Percentiles rank a stretch among this genome's conserved stretches.
Conservation (phyloP, 2,113 vertebrate genomes). For the Cinclus cinclus region DNA sequence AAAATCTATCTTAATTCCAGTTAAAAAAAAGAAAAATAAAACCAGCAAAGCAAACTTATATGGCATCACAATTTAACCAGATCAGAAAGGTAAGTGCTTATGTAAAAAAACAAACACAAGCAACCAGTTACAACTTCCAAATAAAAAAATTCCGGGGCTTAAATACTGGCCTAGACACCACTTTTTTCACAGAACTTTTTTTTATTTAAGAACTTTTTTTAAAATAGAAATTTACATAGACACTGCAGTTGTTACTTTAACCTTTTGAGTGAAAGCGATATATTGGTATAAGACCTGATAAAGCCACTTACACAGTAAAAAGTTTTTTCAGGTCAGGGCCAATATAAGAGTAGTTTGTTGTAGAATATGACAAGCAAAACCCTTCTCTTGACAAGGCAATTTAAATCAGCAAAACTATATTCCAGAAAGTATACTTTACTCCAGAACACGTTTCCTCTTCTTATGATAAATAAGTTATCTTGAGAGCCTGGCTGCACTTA, state of each 20-base stretch:
- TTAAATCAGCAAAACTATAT: not conserved
- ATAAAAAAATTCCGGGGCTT: not conserved
- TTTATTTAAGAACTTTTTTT: too few species aligned
- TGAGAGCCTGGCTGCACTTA: conserved; percentile 8
- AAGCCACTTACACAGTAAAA: not conserved
- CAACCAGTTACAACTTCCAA: not conserved
- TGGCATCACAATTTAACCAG: not conserved
- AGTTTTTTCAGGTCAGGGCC: not conserved
- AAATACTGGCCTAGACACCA: not conserved
- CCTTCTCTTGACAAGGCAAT: not conserved
- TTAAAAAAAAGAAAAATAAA: too few species aligned
- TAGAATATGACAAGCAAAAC: not conserved
- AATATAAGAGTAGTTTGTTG: not conserved
- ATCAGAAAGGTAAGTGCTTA: not conserved
- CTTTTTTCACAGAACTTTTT: too few species aligned
- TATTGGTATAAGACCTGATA: not conserved
- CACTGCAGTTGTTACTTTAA: not conserved
- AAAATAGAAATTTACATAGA: not conserved
- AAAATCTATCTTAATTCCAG: not conserved
- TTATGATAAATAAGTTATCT: conserved; percentile 28
- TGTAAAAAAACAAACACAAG: not conserved
- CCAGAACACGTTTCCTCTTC: not conserved
- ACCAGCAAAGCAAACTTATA: not conserved
- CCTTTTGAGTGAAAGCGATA: not conserved
- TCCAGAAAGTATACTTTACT: not conserved